Conservation (phyloP, 2,113 vertebrate species). For the Stegostoma tigrinum region DNA sequence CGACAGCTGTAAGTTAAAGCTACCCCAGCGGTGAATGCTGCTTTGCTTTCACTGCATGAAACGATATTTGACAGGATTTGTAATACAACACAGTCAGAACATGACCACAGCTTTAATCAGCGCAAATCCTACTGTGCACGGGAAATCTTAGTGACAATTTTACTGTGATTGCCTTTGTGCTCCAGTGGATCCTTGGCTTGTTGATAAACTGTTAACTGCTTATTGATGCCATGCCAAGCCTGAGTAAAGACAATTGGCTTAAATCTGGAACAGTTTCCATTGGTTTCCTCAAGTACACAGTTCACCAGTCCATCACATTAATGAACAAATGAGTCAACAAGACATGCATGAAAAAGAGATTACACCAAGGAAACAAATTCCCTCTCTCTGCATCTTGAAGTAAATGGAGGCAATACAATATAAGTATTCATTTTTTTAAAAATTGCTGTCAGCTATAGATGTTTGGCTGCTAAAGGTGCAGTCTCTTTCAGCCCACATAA, state of each 20-base stretch:
- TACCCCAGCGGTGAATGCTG: not conserved
- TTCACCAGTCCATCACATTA: not conserved
- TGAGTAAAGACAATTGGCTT: not conserved
- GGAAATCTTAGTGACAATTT: constrained; percentile 26
- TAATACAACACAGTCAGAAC: constrained; percentile 4
- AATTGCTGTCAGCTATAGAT: not conserved
- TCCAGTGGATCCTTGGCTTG: not conserved
- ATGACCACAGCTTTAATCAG: not conserved
- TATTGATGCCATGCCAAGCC: not conserved
- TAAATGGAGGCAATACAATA: not conserved
- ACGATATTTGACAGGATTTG: constrained; percentile 19
- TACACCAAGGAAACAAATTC: not conserved
- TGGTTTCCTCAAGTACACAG: not conserved
- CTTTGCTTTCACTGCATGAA: not conserved
- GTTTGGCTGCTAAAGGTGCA: not conserved
- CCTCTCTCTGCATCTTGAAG: not conserved
- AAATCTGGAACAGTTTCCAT: not conserved
- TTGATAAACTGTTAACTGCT: not conserved
- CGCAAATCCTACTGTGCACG: not conserved
- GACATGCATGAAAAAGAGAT: not conserved
- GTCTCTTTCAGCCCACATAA: not conserved
- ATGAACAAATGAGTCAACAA: not conserved
- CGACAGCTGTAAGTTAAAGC: not conserved
- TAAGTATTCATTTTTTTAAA: not conserved
- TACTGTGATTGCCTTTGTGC: not conserved